These are phyloP conservation scores for Eupithecia dodoneata DNA, from an alignment of 2,888 invertebrate genomes.

Conservation along the genomic window DNA sequence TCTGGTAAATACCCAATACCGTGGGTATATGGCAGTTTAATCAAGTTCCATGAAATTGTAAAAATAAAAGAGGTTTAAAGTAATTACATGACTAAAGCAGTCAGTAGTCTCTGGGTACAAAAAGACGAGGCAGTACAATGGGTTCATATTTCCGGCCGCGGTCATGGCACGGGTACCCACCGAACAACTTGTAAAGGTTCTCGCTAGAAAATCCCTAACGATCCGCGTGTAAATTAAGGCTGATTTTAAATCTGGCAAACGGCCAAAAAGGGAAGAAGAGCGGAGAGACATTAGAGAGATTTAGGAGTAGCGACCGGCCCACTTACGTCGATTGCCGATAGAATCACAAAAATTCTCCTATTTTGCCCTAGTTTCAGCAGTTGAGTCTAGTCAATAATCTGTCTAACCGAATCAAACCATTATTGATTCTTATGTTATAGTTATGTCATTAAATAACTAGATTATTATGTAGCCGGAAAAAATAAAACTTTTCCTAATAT, in stretches of 20 bases:
- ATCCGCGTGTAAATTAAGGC: conserved; percentile 63
- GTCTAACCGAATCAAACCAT: not conserved
- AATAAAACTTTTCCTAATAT: conserved; percentile 31
- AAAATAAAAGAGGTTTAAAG: conserved; percentile 39
- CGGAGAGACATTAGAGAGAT: conserved; percentile 59
- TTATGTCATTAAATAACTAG: not conserved
- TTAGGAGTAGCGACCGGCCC: conserved; percentile 51
- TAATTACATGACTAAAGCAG: conserved; percentile 45
- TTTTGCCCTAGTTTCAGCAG: conserved; percentile 38
- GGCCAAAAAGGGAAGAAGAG: conserved; percentile 59
- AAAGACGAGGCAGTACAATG: conserved; percentile 70
- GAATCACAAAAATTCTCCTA: conserved; percentile 37
- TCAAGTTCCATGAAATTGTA: conserved; percentile 36
- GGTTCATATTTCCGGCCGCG: conserved; percentile 71
- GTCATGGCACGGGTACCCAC: conserved; percentile 56
- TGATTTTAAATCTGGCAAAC: conserved; percentile 62
- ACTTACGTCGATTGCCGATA: conserved; percentile 50
- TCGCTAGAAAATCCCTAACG: conserved; percentile 55
- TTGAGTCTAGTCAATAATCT: conserved; percentile 21
- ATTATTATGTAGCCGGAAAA: conserved; percentile 7
- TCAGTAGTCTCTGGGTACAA: conserved; percentile 57
- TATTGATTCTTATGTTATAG: not conserved
- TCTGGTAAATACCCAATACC: conserved; percentile 22
- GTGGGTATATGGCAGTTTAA: conserved; percentile 25
- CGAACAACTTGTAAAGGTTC: conserved; percentile 58